Base-by-base conservation (phyloP, 2,888 invertebrate genomes). In the Microplitis manilae region DNA sequence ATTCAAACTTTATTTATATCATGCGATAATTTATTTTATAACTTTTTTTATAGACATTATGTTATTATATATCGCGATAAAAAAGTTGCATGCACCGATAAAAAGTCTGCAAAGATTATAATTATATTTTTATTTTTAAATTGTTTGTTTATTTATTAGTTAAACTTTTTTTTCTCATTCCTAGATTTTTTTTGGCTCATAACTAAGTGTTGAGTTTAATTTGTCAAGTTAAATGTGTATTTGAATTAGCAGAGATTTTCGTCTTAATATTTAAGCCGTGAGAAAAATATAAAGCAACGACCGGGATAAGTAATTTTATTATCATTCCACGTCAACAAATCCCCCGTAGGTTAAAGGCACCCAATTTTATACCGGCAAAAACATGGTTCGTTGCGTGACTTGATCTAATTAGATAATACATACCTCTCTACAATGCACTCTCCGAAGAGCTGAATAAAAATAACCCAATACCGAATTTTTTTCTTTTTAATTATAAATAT, bases 331-430 rank as follows among this genome's bases (percentile, higher is more conserved):
- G 9, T 65, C 65, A 65, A 65, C 65, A 38, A 65, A 30, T 9
- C 20, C 30, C 5, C 30, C 20, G 13, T 30, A 65, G 30, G 30
- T 9, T 61, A 2, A 65, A 65, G 1, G 20, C 20, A 65, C 5
- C 20, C 30, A 15, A 65, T 65, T 65, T 65, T 65, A 20, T 20
- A 20, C 20, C 9, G 13, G 30, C n/a, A 20, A 20, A 65, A 65
- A 65, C 17, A 65, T 65, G 65, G 30, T 30, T 20, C 17, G 20
- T 65, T 30, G 65, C 65, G 65, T 65, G 65, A 65, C 65, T 65
- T 20, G 65, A 65, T 65, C 65, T 65, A 9, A 65, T 65, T 65
- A 65, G 65, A 65, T 65, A 65, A 65, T 20, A 65, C 20, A 13
- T 61, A 13, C 9, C 13, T 20, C 50, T 50, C 50, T 13, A 50